phyloP scores from a whole-genome alignment of 2,888 invertebrate species.

The Lapara coniferarum region DNA sequence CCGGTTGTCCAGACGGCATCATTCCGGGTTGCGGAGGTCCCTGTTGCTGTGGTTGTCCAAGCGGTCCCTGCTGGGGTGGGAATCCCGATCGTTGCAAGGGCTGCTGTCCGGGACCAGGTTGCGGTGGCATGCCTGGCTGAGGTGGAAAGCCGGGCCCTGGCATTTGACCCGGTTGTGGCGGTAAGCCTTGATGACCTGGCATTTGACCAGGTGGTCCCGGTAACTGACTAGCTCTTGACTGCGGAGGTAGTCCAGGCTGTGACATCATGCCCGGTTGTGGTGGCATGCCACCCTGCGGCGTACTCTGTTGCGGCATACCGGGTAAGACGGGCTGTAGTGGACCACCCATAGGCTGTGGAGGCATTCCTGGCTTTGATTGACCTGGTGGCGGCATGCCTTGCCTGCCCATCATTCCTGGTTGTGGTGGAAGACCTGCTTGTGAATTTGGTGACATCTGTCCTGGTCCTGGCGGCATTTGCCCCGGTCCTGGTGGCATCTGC shows the following conservation, averaged over 20 bases:
- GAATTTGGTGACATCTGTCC: constrained; percentile 48
- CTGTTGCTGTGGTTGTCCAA: neutral
- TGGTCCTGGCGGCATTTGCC: constrained; percentile 36
- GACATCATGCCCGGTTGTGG: constrained; percentile 39
- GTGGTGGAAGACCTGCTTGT: constrained; percentile 44
- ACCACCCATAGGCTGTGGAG: constrained; percentile 40
- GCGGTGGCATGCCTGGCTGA: constrained; percentile 40
- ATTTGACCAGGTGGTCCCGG: constrained; percentile 11
- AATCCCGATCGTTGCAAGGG: constrained; percentile 41
- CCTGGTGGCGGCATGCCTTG: constrained; percentile 52
- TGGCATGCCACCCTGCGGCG: constrained; percentile 37
- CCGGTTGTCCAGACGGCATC: neutral
- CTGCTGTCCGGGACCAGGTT: constrained; percentile 40
- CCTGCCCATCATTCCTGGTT: constrained; percentile 40
- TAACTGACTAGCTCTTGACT: constrained; percentile 23
- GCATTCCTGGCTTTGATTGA: constrained; percentile 42
- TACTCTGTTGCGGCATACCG: constrained; percentile 29
- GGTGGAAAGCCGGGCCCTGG: constrained; percentile 31
- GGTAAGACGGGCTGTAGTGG: constrained; percentile 37
- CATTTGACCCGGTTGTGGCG: constrained; percentile 37
- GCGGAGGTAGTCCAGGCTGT: constrained; percentile 17
- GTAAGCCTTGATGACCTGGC: constrained; percentile 38
- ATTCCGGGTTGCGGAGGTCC: neutral
- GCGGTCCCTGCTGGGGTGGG: constrained; percentile 32
- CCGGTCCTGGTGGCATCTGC: constrained; percentile 38